A percentile compares a stretch with the other conserved stretches of the same genome.
Evolutionary conservation across 2,888 invertebrate genomes (phyloP).

Genomic region (Caenorhabditis virilis): DNA sequence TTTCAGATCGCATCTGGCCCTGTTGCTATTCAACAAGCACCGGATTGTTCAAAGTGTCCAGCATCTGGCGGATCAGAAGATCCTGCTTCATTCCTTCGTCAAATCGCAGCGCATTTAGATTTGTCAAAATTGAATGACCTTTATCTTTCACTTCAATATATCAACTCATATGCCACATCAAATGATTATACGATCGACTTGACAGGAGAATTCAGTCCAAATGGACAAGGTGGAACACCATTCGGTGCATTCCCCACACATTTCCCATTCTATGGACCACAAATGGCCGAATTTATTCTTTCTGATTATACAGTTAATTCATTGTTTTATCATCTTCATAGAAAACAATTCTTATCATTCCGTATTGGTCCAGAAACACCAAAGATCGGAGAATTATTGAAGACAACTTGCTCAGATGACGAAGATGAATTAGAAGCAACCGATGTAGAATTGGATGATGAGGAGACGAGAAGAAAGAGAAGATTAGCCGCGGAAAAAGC

Average conservation of each 20-base stretch:
- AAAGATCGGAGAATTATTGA: constrained; percentile 64
- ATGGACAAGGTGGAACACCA: constrained; percentile 57
- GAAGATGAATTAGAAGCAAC: constrained; percentile 54
- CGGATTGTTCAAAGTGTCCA: constrained; percentile 47
- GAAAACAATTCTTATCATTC: constrained; percentile 63
- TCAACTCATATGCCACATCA: constrained; percentile 60
- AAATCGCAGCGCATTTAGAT: constrained; percentile 52
- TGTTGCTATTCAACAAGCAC: constrained; percentile 25
- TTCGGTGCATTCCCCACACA: constrained; percentile 64
- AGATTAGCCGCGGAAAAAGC: constrained; percentile 27
- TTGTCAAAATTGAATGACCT: constrained; percentile 58
- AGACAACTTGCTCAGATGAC: constrained; percentile 65
- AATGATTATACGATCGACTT: constrained; percentile 64
- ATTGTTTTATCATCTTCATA: constrained; percentile 61
- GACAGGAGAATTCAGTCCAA: constrained; percentile 63
- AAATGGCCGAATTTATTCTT: constrained; percentile 63
- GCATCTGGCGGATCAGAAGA: constrained; percentile 42
- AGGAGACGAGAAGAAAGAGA: constrained; percentile 27
- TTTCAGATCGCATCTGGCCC: too few relatives aligned
- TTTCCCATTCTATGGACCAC: constrained; percentile 58
- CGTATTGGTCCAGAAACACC: constrained; percentile 66
- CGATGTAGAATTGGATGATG: constrained; percentile 50
- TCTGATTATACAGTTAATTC: constrained; percentile 65
- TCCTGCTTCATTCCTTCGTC: constrained; percentile 50
- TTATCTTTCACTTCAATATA: constrained; percentile 57